A percentile compares a stretch with the other conserved stretches of the same genome.
Conservation (phyloP, 2,797 vertebrate genomes). For the Dendrocincla tyrannina region DNA sequence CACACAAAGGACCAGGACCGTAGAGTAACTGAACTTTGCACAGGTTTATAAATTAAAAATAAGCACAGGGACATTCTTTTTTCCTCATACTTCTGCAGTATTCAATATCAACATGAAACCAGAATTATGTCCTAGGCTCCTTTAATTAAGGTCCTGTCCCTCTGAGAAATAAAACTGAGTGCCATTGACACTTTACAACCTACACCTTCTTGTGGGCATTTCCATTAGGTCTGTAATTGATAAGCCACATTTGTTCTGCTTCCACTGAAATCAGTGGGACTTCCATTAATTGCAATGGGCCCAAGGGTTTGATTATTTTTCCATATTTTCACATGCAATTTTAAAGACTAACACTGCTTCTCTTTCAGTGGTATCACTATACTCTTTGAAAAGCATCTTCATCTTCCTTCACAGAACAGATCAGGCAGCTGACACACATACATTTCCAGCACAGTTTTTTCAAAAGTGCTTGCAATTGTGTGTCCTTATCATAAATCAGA, state of each 20-base stretch:
- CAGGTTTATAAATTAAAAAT: neutral
- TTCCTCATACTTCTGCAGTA: neutral
- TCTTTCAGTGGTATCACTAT: neutral
- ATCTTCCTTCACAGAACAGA: neutral
- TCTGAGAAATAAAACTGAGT: neutral
- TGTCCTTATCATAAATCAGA: neutral
- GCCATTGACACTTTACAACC: neutral
- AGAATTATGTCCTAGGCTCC: neutral
- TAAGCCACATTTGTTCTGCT: neutral
- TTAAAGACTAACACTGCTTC: neutral
- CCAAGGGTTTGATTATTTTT: neutral
- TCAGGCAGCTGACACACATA: neutral
- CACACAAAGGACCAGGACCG: accelerated
- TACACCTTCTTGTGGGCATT: neutral
- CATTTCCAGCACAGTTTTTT: neutral
- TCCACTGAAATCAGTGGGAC: neutral
- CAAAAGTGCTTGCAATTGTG: neutral
- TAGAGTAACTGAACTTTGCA: neutral
- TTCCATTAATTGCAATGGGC: neutral
- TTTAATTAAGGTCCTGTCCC: neutral
- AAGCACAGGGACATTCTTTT: neutral
- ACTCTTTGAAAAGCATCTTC: neutral
- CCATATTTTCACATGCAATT: neutral
- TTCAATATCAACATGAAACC: neutral
- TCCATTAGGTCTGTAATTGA: neutral